Evolutionary conservation across 2,797 vertebrate genomes (phyloP).

Genomic region (Myoxocephalus aenaeus): DNA sequence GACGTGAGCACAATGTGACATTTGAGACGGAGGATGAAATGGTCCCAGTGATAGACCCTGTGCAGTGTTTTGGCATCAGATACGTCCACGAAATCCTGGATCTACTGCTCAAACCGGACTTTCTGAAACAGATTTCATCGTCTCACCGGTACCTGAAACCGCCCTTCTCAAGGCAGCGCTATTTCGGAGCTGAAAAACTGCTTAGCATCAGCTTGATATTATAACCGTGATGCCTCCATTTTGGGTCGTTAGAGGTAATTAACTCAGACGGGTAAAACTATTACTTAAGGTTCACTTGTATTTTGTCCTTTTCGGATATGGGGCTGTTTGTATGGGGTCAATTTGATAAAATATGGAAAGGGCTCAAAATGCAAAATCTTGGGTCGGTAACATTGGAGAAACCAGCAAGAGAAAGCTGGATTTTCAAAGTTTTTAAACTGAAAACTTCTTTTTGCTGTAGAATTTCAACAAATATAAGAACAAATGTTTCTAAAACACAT

Average conservation of each 20-base stretch:
- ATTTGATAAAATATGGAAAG: conserved; percentile 2
- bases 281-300: not conserved
- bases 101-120: not conserved
- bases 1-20: not conserved
- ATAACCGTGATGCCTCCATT: not conserved
- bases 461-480: not conserved
- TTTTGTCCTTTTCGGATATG: not conserved
- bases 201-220: not conserved
- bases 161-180: not conserved
- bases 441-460: not conserved
- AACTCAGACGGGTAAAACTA: not conserved
- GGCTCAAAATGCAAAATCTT: not conserved
- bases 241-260: not conserved
- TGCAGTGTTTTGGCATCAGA: not conserved
- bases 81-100: not conserved
- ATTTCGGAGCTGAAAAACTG: not conserved
- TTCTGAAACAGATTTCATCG: not conserved
- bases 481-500: not conserved
- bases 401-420: not conserved
- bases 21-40: not conserved
- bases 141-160: not conserved
- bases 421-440: not conserved
- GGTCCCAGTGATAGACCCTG: not conserved
- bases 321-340: not conserved
- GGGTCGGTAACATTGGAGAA: not conserved